These are phyloP conservation scores for Hylomyscus alleni DNA, from an alignment of 2,797 vertebrate species.

Conservation along the genomic window DNA sequence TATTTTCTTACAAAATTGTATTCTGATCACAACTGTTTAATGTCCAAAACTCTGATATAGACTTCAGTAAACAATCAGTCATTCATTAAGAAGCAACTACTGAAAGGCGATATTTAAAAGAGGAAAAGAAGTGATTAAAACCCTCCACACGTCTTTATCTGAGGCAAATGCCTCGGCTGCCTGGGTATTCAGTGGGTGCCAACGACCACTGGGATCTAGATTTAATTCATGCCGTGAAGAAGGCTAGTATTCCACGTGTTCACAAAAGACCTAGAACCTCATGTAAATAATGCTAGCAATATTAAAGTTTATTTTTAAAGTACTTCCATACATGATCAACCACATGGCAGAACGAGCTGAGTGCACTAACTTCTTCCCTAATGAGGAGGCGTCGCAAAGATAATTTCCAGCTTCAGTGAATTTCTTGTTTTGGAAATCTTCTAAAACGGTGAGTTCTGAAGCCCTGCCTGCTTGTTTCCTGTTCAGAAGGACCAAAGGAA, in stretches of 20 bases:
- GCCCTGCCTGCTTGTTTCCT: background rate
- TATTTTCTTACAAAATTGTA: constrained; percentile 16
- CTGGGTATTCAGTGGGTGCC: constrained; percentile 68
- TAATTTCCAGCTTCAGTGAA: constrained; percentile 25
- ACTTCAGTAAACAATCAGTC: constrained; percentile 69
- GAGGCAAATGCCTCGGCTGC: constrained; percentile 63
- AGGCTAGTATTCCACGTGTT: constrained; percentile 3
- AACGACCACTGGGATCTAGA: constrained; percentile 64
- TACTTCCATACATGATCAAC: background rate
- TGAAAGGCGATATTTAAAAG: constrained; percentile 75
- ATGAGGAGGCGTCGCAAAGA: background rate
- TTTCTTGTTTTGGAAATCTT: constrained; percentile 40
- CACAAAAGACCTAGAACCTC: constrained; percentile 63
- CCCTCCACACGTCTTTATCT: constrained; percentile 65
- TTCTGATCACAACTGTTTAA: constrained; percentile 74
- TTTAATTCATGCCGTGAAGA: constrained; percentile 64
- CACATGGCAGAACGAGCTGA: constrained; percentile 3
- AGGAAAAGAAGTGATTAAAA: constrained; percentile 77
- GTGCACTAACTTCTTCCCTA: background rate
- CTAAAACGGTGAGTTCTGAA: constrained; percentile 15
- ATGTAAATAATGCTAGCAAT: background rate
- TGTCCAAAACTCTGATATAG: constrained; percentile 65
- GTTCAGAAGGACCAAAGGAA: background rate
- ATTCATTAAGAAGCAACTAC: constrained; percentile 74
- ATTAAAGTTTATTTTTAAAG: constrained; percentile 30